Base-by-base conservation (phyloP, 2,113 vertebrate genomes). In the Lycaon pictus region DNA sequence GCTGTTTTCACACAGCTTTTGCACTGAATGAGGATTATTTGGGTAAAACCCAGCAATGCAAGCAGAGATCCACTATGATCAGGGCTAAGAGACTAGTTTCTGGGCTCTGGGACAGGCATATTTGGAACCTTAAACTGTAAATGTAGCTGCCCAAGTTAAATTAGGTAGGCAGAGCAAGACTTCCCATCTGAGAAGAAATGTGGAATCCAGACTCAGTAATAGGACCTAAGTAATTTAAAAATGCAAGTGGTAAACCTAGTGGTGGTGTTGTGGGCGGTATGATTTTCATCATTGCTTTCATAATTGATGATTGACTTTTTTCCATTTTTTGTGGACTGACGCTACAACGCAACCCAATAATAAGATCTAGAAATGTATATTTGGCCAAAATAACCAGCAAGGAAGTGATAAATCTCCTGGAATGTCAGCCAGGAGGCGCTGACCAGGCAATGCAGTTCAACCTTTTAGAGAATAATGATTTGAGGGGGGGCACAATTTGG, bases 161-260 rank as follows among this genome's bases (percentile, higher is more conserved):
- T 48, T 29, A 32, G 11, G 27, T 56, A 25, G 71, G 6, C 22
- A 91, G 35, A 86, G 53, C 48, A 56, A 94, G 58, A 25, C 15
- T 62, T 7, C 5, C 77, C 55, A 90, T 65, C 63, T 72, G 55
- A 77, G 89, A 71, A 89, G 11, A 92, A 86, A 76, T 63, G 65
- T 90, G 69, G 19, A 90, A 80, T 92, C 15, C 22, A 69, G 15
- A 67, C 12, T 84, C 53, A 53, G 8, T 37, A 79, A 51, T n/a
- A 35, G 37, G 81, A 87, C 1, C 51, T 1, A 25, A 7, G 11
- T 58, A 58, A 93, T 69, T 16, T 79, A 19, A 92, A 80, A 96
- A 91, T n/a, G 43, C 35, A 93, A 12, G 16, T 1, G 65, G 65
- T 16, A n/a, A 67, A 67, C 32, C 65, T 13, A 22, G 2, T 5